A percentile compares a stretch with the other conserved stretches of the same genome.
Evolutionary conservation across 2,113 vertebrate species (phyloP).

Genomic region (Pimephales promelas): DNA sequence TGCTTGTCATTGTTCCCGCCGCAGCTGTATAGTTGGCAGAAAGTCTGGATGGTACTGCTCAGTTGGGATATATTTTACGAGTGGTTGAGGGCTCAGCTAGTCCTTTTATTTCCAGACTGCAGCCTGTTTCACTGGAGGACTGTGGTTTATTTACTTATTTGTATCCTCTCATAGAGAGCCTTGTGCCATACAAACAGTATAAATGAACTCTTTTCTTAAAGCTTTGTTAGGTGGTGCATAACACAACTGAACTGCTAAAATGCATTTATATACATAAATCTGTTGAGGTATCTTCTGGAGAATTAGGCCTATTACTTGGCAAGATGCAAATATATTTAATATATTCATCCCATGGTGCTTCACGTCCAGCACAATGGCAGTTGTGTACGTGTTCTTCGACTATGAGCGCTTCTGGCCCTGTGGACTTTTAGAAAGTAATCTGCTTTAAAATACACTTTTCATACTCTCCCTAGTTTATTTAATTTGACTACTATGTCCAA

Average conservation of each 20-base stretch:
- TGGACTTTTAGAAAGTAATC: constrained; percentile 10
- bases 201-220: background rate
- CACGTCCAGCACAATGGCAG: constrained; percentile 1
- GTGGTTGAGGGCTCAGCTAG: constrained; percentile 4
- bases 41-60: background rate
- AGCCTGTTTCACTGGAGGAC: constrained; percentile 39
- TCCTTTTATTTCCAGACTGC: constrained; percentile 21
- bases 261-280: background rate
- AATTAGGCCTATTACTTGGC: background rate
- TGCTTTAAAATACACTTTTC: background rate
- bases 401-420: background rate
- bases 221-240: background rate
- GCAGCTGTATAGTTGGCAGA: constrained; percentile 27
- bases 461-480: background rate
- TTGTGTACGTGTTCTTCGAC: background rate
- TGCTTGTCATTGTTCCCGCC: constrained; percentile 20
- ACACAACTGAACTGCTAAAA: background rate
- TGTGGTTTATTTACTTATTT: constrained; percentile 49
- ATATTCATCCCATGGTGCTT: constrained; percentile 21
- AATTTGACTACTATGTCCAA: background rate
- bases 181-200: constrained; percentile 4
- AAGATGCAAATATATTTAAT: constrained; percentile 40
- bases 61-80: constrained; percentile 27
- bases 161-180: constrained; percentile 30
- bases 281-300: background rate